Evolutionary conservation across 64 coral and sea anemone genomes (phyloP).

Genomic region (Trachythela sp.): DNA sequence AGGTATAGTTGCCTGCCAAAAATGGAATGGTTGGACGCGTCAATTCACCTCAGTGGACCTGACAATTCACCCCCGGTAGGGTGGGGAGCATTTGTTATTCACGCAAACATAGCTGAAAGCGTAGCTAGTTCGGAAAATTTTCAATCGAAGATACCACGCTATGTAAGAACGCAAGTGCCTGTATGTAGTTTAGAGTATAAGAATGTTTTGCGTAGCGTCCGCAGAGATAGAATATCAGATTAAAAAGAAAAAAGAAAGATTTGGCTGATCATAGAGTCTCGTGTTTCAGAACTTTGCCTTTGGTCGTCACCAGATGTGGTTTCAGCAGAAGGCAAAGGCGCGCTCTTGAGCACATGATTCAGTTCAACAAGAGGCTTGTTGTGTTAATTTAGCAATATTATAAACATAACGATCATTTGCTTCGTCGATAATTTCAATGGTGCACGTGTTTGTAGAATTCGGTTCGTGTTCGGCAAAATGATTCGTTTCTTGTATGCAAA

Average conservation of each 20-base stretch:
- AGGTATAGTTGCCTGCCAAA: neutral
- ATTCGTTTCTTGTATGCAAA: no score
- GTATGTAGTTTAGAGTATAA: neutral
- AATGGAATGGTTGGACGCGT: neutral
- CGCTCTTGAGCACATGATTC: no score
- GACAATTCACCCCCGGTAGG: neutral
- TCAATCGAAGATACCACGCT: neutral
- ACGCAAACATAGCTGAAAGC: neutral
- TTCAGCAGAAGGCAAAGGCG: no score
- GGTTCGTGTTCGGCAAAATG: no score
- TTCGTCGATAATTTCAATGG: no score
- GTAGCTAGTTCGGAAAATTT: neutral
- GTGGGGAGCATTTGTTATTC: neutral
- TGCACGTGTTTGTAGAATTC: no score
- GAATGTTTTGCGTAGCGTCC: neutral
- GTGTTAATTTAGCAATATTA: no score
- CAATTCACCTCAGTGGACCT: neutral
- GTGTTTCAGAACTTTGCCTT: no score
- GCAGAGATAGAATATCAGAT: neutral
- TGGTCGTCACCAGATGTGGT: no score
- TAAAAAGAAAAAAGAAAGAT: neutral
- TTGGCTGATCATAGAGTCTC: neutral
- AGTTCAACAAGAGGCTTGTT: no score
- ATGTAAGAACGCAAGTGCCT: neutral
- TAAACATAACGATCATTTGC: no score